These are phyloP conservation scores for Drosophila atroscutellata DNA, from an alignment of 2,888 invertebrate species.

Conservation along the genomic window DNA sequence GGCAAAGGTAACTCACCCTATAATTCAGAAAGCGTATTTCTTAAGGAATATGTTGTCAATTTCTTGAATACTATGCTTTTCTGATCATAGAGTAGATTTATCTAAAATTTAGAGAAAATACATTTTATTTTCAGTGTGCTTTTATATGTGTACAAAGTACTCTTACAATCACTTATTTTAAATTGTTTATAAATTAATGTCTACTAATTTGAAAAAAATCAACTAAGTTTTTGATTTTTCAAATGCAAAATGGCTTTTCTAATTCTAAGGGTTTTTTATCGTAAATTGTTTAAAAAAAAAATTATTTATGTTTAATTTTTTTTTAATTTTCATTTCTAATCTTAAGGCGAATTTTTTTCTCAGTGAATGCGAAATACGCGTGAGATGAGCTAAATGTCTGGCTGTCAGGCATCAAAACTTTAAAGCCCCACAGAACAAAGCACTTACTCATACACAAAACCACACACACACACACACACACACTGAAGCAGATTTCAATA, in stretches of 20 bases:
- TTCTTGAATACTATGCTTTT: background rate
- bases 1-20: background rate
- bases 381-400: constrained; percentile 39
- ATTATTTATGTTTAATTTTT: background rate
- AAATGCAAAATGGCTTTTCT: background rate
- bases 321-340: background rate
- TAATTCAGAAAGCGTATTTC: background rate
- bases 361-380: constrained; percentile 1
- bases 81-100: background rate
- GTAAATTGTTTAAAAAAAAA: background rate
- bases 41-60: background rate
- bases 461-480: constrained; percentile 17
- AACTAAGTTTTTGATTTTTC: background rate
- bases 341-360: background rate
- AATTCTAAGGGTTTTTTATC: too few species aligned
- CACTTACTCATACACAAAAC: constrained; percentile 8
- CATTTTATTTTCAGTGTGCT: background rate
- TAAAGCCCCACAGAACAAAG: constrained; percentile 55
- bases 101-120: background rate
- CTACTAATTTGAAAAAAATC: background rate
- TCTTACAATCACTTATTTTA: background rate
- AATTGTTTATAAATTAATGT: background rate
- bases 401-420: constrained; percentile 51
- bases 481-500: constrained; percentile 24
- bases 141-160: background rate